Evolutionary conservation across 2,797 vertebrate genomes (phyloP), one percentile per base, ranked within the genome.

Genomic region (Phoxinus dragarum): DNA sequence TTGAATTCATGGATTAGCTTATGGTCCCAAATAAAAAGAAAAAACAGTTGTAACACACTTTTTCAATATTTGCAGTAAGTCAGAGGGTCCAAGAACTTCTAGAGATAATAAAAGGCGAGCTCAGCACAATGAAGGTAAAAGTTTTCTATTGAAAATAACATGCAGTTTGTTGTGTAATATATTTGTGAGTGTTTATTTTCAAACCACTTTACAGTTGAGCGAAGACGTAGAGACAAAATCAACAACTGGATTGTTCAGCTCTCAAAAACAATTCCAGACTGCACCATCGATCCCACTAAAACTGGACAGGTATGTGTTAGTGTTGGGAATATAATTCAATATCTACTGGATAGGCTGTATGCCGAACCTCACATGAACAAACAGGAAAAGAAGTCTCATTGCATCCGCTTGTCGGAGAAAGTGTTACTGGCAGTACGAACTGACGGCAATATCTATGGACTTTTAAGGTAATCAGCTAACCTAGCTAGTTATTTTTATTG

Each of bases 201-300:
- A n/a, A 10, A 59, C 19, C 21, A 27, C 54, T 59, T 68, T 73
- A 12, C 91, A 99, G 97, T 99, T 89, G 98, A 98, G 89, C 96
- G 97, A 42, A 93, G 97, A 38, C 96, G 97, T 81, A 90, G 97
- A 82, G 97, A 98, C 92, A 98, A 99, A 92, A 98, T 99, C 88
- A 98, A 98, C 92, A 98, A 98, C 93, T 98, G 97, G 98, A 98
- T 98, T 0, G 97, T 98, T 88, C 97, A 98, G 93, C 95, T 98
- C 44, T 99, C 97, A 3, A 98, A 99, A 92, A 96, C 96, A 84
- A 97, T 99, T 91, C 97, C 98, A 0, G 97, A 98, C 93, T 98
- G 97, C 88, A 96, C 96, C 21, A 94, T 98, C 73, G 98, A 99
- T 88, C 96, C 96, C 86, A 98, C 97, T 90, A 99, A 99, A 91